These are phyloP conservation scores for Ctenopoma multispine DNA, from an alignment of 2,797 vertebrate genomes.

Conservation along the genomic window DNA sequence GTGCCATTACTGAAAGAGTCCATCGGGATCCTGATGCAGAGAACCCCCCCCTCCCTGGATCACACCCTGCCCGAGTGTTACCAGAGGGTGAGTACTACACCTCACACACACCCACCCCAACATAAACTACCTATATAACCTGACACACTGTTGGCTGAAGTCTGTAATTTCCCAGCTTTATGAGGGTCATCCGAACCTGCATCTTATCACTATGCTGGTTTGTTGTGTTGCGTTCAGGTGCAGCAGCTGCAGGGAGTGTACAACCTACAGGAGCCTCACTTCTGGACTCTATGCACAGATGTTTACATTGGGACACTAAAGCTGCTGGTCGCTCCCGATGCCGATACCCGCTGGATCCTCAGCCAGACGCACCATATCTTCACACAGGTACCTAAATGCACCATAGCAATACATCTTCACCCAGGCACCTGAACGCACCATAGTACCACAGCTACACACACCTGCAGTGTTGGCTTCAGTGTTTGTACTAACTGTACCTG, in stretches of 20 bases:
- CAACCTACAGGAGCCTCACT: constrained; percentile 95
- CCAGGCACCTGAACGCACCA: constrained; percentile 85
- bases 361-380: constrained; percentile 98
- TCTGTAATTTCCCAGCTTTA: background rate
- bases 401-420: constrained; percentile 88
- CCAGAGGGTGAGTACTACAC: constrained; percentile 88
- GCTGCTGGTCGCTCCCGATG: constrained; percentile 94
- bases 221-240: constrained; percentile 83
- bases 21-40: constrained; percentile 97
- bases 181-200: background rate
- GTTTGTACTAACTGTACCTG: no score
- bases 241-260: constrained; percentile 97
- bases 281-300: constrained; percentile 98
- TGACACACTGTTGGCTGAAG: background rate
- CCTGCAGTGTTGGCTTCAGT: no score
- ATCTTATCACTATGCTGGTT: background rate
- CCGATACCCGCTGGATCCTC: constrained; percentile 95
- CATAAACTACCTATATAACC: no score
- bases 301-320: constrained; percentile 96
- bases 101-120: background rate
- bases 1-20: constrained; percentile 95
- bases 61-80: constrained; percentile 92
- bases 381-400: constrained; percentile 89
- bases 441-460: background rate
- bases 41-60: constrained; percentile 93